Evolutionary conservation across 1,140 invertebrate species (phyloP), one percentile per base, ranked within the genome.

Genomic region (Drosophila lini): DNA sequence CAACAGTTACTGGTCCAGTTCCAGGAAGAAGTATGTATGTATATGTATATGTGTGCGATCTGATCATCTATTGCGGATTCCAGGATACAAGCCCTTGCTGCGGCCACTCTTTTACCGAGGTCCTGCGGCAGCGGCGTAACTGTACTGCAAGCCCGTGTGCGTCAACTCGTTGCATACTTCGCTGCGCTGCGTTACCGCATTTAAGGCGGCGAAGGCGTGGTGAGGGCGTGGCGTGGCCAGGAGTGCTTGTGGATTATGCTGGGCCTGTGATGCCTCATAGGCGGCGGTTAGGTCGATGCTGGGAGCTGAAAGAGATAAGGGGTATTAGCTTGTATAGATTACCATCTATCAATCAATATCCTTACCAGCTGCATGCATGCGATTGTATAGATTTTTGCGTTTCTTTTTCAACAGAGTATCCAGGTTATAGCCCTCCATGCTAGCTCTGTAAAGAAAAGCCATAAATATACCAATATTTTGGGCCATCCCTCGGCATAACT

Each of bases 1-100:
- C 91, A 92, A 92, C 91, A 92, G 91, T 92, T 92, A 88, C 91
- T 92, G 91, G 91, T 92, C 91, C 91, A 92, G 81, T 92, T 92
- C 91, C 91, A 92, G 89, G 85, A 92, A 92, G 88, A 91, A 86
- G 58, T 81, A 62, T 81, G 53, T 78, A 47, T 82, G 60, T 82
- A 62, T 81, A 68, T 81, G 58, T 60, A 50, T 74, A 44, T 71
- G 63, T 50, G 44, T 71, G 59, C 60, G 48, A 40, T 44, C 48
- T 48, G 73, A 57, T 68, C 42, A 53, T 40, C 38, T 38, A 41
- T 41, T 69, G 52, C 36, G 34, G 56, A 32, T 74, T 55, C 36
- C 16, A 57, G 50, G 36, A 67, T 60, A 41, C 19, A 22, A 53
- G 32, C 7, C 32, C 28, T 13, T 52, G n/a, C 47, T 32, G 28